A percentile compares a stretch with the other conserved stretches of the same genome.
phyloP scores from a whole-genome alignment of 2,888 invertebrate species.

The Ryuthela nishihirai region DNA sequence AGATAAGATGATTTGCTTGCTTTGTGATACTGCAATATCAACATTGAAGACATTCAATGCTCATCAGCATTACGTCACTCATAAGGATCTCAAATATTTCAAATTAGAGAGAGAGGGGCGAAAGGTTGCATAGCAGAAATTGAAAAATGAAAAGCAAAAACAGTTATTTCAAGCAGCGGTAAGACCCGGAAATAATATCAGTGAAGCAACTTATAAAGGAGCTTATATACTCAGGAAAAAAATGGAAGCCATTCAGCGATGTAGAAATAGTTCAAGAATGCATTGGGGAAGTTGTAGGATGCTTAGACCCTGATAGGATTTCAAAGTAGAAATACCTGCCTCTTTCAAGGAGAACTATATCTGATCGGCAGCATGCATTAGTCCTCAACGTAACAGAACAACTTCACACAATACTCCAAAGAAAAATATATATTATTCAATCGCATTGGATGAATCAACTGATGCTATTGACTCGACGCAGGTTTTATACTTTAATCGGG shows the following conservation, averaged over 20 bases:
- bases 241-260: slow-evolving; percentile 2
- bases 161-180: not conserved
- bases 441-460: slow-evolving; percentile 5
- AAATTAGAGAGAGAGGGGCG: not conserved
- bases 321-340: not conserved
- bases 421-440: slow-evolving; percentile 6
- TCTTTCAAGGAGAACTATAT: slow-evolving; percentile 10
- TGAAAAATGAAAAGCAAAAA: slow-evolving; percentile 6
- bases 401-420: not conserved
- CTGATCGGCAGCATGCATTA: slow-evolving; percentile 1
- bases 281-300: slow-evolving; percentile 1
- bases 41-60: no score
- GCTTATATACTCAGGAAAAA: slow-evolving; percentile 1
- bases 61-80: no score
- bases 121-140: not conserved
- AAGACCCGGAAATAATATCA: not conserved
- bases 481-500: slow-evolving; percentile 5
- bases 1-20: no score
- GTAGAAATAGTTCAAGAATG: slow-evolving; percentile 11
- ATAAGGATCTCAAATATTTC: no score
- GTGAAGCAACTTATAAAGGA: slow-evolving; percentile 5
- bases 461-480: no score
- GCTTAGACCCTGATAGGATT: not conserved
- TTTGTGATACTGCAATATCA: no score
- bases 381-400: not conserved